phyloP scores from a whole-genome alignment of 2,113 vertebrate genomes.

The Narcine bancroftii region DNA sequence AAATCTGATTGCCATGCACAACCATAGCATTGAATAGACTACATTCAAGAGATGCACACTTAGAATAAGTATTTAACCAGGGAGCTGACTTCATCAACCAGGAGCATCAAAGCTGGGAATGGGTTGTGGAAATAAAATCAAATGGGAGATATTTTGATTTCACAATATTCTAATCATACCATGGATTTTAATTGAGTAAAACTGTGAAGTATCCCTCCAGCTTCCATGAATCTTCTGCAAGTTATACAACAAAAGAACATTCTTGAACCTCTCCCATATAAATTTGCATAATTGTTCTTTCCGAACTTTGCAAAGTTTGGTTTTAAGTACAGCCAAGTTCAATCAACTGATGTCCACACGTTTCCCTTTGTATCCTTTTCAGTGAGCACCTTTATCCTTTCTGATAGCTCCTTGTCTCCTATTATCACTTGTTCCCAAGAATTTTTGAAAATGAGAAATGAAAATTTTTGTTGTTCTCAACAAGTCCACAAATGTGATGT shows the following conservation, averaged over 20 bases:
- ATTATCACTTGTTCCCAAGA: not conserved
- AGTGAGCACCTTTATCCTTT: not conserved
- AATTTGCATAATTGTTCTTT: not conserved
- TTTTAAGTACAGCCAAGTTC: not conserved
- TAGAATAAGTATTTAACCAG: not conserved
- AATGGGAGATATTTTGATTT: not conserved
- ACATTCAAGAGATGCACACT: not conserved
- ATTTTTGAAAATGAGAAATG: too few relatives aligned
- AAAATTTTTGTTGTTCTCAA: not conserved
- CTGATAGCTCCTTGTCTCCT: not conserved
- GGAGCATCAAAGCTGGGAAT: not conserved
- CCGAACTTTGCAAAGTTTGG: not conserved
- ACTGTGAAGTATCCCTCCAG: not conserved
- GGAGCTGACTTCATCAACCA: not conserved
- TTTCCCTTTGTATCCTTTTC: not conserved
- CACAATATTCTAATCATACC: not conserved
- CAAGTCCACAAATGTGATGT: not conserved
- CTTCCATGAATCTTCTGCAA: not conserved
- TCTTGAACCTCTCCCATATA: not conserved
- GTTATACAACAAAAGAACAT: not conserved
- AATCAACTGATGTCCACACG: not conserved
- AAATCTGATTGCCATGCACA: not conserved
- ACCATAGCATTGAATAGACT: not conserved
- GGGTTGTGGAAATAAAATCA: not conserved
- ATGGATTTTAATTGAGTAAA: slow-evolving; percentile 23